Evolutionary conservation across 2,797 vertebrate genomes (phyloP).

Genomic region (Acipenser transmontanus): DNA sequence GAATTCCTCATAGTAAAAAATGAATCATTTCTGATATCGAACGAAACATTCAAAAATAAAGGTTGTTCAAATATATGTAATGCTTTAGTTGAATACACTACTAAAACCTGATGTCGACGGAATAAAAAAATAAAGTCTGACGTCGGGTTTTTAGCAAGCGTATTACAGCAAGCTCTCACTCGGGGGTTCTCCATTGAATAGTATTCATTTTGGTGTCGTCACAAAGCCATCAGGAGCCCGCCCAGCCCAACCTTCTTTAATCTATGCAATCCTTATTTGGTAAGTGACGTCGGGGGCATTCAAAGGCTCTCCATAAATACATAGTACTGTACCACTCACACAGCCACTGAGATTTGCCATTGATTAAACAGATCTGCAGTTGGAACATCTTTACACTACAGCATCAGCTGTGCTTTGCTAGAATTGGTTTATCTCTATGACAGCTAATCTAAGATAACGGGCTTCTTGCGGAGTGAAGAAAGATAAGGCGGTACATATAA

Average conservation of each 20-base stretch:
- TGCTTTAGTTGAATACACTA: too few species aligned
- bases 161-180: slow-evolving; percentile 18
- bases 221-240: slow-evolving; percentile 55
- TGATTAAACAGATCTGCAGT: slow-evolving; percentile 44
- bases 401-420: slow-evolving; percentile 23
- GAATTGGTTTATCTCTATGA: slow-evolving; percentile 23
- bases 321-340: slow-evolving; percentile 50
- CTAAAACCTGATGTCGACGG: too few species aligned
- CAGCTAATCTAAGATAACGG: slow-evolving; percentile 14
- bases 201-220: slow-evolving; percentile 57
- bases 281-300: slow-evolving; percentile 80
- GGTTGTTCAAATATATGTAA: too few species aligned
- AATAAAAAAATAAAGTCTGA: too few species aligned
- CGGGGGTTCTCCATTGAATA: slow-evolving; percentile 55
- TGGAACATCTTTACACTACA: slow-evolving; percentile 44
- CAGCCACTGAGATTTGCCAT: slow-evolving; percentile 57
- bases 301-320: slow-evolving; percentile 82
- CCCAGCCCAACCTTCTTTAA: slow-evolving; percentile 39
- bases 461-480: slow-evolving; percentile 5
- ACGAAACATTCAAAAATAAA: too few species aligned
- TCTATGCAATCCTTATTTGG: slow-evolving; percentile 84
- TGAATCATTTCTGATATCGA: slow-evolving; percentile 1
- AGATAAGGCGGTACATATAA: not conserved
- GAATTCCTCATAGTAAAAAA: slow-evolving; percentile 63
- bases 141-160: not conserved